These are phyloP conservation scores for Petromus typicus DNA, from an alignment of 2,113 vertebrate species.

Conservation along the genomic window DNA sequence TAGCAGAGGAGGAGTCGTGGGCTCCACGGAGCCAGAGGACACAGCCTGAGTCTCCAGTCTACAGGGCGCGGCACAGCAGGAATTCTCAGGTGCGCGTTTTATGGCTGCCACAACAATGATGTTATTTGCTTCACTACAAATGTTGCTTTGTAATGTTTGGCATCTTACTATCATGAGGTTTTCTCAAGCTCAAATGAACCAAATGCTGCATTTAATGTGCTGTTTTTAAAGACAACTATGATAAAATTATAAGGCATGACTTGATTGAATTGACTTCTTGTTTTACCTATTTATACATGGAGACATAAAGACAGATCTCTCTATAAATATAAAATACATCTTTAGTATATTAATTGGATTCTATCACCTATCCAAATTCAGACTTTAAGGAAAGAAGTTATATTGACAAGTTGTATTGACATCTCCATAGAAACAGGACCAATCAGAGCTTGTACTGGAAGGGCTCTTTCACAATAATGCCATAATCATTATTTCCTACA, in stretches of 20 bases:
- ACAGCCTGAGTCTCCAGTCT: not conserved
- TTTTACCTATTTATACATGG: not conserved
- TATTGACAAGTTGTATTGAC: slow-evolving; percentile 40
- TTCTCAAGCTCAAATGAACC: slow-evolving; percentile 10
- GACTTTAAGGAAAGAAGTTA: not conserved
- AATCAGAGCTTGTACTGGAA: slow-evolving; percentile 13
- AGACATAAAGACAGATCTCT: not conserved
- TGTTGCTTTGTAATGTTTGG: not conserved
- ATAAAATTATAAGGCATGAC: slow-evolving; percentile 11
- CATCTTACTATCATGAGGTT: not conserved
- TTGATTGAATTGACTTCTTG: not conserved
- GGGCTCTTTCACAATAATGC: slow-evolving; percentile 44
- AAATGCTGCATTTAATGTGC: not conserved
- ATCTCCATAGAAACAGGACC: slow-evolving; percentile 3
- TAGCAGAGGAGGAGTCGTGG: not conserved
- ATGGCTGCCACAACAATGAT: not conserved
- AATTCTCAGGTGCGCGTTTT: not conserved
- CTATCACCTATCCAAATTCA: slow-evolving; percentile 37
- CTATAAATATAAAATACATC: not conserved
- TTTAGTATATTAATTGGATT: not conserved
- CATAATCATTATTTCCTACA: slow-evolving; percentile 39
- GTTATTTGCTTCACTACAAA: not conserved
- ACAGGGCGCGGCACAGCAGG: too few species aligned
- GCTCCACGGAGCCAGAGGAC: not conserved
- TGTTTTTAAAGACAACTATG: slow-evolving; percentile 26